These are phyloP conservation scores for Halisarca cf. caerulea DNA, from an alignment of 37 sponge, comb jelly and placozoan species.

Conservation along the genomic window DNA sequence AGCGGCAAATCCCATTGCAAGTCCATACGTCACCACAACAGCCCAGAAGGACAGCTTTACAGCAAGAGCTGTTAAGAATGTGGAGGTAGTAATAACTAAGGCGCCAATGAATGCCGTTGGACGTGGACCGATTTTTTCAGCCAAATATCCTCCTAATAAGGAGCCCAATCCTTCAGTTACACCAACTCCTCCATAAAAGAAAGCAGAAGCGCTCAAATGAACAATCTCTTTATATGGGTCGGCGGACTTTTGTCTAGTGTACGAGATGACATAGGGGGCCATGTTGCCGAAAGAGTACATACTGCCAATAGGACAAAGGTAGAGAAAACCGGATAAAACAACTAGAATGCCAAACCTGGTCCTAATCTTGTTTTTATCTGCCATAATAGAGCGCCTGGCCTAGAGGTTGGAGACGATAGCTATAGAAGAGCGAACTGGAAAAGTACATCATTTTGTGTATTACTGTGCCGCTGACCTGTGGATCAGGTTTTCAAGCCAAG, in stretches of 20 bases:
- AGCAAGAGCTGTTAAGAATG: slow-evolving; percentile 42
- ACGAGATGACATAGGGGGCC: slow-evolving; percentile 87
- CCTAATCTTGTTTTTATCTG: too few relatives aligned
- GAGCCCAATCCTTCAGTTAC: slow-evolving; percentile 69
- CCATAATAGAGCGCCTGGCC: too few relatives aligned
- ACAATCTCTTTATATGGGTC: neutral
- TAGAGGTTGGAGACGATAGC: too few relatives aligned
- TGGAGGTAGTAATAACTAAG: slow-evolving; percentile 56
- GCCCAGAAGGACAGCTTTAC: slow-evolving; percentile 71
- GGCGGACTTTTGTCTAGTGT: slow-evolving; percentile 34
- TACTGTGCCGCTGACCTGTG: too few relatives aligned
- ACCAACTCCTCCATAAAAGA: slow-evolving; percentile 63
- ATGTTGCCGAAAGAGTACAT: slow-evolving; percentile 87
- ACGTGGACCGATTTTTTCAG: slow-evolving; percentile 66
- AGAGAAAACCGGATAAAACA: slow-evolving; percentile 61
- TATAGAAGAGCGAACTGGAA: too few relatives aligned
- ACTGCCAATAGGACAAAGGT: slow-evolving; percentile 80
- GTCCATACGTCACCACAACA: slow-evolving; percentile 77
- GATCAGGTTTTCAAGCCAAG: too few relatives aligned
- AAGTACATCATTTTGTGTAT: too few relatives aligned
- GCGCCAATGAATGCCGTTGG: slow-evolving; percentile 72
- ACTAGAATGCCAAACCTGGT: slow-evolving; percentile 21
- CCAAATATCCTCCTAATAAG: slow-evolving; percentile 83
- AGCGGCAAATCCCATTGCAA: slow-evolving; percentile 79
- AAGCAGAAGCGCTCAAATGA: slow-evolving; percentile 32